Evolutionary conservation across 1,140 invertebrate genomes (phyloP).

Genomic region (Bombus superbus): DNA sequence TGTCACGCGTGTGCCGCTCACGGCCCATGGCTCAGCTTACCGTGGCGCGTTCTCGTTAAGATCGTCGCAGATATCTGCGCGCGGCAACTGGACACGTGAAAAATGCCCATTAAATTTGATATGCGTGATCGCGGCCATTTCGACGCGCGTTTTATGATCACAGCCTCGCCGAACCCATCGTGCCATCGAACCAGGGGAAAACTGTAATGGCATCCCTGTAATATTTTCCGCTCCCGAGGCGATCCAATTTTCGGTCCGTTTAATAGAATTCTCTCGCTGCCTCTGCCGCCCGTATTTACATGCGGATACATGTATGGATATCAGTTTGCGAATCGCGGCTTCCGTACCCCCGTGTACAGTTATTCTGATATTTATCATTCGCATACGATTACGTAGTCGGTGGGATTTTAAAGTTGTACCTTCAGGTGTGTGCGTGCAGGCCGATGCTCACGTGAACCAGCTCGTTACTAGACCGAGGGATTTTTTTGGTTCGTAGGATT

Average conservation of each 20-base stretch:
- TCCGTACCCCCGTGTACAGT: slow-evolving; percentile 25
- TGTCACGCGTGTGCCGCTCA: slow-evolving; percentile 47
- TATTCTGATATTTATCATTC: slow-evolving; percentile 39
- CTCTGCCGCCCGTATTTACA: slow-evolving; percentile 10
- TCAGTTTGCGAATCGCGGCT: slow-evolving; percentile 38
- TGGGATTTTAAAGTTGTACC: not conserved
- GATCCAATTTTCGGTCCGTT: slow-evolving; percentile 45
- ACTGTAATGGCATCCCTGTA: slow-evolving; percentile 34
- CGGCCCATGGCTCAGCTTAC: slow-evolving; percentile 17
- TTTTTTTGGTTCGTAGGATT: not conserved
- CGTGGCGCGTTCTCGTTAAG: slow-evolving; percentile 40
- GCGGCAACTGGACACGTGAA: slow-evolving; percentile 13
- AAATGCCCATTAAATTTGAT: slow-evolving; percentile 54
- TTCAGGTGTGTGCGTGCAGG: not conserved
- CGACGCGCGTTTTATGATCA: slow-evolving; percentile 16
- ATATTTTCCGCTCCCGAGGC: slow-evolving; percentile 44
- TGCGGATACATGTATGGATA: slow-evolving; percentile 34
- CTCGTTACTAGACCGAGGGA: not conserved
- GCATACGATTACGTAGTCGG: slow-evolving; percentile 26
- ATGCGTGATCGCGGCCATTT: slow-evolving; percentile 33
- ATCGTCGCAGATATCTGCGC: slow-evolving; percentile 26
- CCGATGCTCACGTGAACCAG: too few relatives aligned
- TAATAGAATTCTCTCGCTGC: slow-evolving; percentile 48
- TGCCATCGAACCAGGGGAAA: not conserved
- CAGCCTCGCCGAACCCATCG: not conserved